Conservation (phyloP, 2,113 vertebrate genomes). For the Nesogale talazaci region DNA sequence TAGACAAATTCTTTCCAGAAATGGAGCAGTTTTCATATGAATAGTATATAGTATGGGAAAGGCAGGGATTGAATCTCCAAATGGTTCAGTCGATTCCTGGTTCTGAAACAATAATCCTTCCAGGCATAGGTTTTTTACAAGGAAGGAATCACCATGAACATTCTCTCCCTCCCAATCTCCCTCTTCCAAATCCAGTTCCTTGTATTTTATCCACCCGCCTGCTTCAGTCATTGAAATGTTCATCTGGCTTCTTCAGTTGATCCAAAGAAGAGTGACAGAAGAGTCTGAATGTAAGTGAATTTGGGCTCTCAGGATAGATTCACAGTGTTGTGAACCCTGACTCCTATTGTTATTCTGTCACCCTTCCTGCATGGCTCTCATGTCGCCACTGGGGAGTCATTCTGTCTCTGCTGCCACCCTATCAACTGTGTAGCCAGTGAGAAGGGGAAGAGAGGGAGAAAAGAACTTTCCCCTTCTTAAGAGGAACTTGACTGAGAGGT, state of each 20-base stretch:
- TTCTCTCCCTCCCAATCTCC: not conserved
- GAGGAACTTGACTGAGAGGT: no score
- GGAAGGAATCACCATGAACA: not conserved
- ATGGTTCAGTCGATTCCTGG: not conserved
- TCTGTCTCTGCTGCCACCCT: no score
- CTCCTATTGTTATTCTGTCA: no score
- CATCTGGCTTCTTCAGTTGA: not conserved
- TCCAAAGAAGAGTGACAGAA: no score
- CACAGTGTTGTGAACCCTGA: no score
- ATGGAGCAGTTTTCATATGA: not conserved
- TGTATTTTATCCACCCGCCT: not conserved
- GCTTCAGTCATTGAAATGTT: not conserved
- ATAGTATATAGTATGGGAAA: not conserved
- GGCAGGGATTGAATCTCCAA: not conserved
- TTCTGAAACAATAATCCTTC: not conserved
- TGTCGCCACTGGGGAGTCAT: no score
- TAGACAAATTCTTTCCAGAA: not conserved
- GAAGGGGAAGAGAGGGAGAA: no score
- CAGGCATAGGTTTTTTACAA: not conserved
- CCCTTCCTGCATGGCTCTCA: no score
- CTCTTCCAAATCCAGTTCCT: not conserved
- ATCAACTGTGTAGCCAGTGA: no score
- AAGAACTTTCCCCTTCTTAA: no score
- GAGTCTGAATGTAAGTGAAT: no score
- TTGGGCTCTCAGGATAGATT: no score